Evolutionary conservation across 35 echinoderm and acorn worm species (phyloP).

Genomic region (Eucidaris tribuloides): DNA sequence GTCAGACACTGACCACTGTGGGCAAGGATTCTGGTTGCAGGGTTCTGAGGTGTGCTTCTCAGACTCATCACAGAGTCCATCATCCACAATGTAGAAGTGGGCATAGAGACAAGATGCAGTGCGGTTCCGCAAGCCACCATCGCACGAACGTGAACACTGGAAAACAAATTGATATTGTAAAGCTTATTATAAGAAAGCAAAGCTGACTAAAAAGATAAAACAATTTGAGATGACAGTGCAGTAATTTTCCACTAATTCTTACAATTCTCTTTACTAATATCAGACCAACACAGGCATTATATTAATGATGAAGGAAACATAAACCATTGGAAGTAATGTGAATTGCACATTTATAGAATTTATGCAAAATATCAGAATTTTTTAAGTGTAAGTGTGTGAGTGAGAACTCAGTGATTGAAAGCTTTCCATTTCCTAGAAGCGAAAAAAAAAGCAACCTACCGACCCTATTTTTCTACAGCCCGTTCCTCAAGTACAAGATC

Average conservation of each 20-base stretch:
- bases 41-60: background rate
- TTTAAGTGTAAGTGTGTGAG: too few relatives aligned
- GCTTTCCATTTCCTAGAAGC: too few relatives aligned
- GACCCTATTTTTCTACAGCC: too few relatives aligned
- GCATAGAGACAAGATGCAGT: constrained; percentile 43
- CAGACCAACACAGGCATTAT: background rate
- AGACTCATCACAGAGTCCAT: constrained; percentile 37
- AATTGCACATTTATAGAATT: background rate
- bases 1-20: constrained; percentile 24
- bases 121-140: constrained; percentile 33
- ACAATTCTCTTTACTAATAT: background rate
- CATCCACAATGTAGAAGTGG: background rate
- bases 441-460: too few relatives aligned
- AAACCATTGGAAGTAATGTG: background rate
- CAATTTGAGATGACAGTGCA: background rate
- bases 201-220: too few relatives aligned
- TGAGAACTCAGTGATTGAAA: too few relatives aligned
- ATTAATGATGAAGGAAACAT: background rate
- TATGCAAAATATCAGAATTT: too few relatives aligned
- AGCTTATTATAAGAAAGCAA: too few relatives aligned
- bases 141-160: constrained; percentile 66
- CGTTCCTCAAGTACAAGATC: too few relatives aligned
- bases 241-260: background rate
- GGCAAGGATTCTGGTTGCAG: constrained; percentile 52
- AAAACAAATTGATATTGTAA: background rate